phyloP scores from a whole-genome alignment of 2,113 vertebrate species.

The Leptobrachium ailaonicum region DNA sequence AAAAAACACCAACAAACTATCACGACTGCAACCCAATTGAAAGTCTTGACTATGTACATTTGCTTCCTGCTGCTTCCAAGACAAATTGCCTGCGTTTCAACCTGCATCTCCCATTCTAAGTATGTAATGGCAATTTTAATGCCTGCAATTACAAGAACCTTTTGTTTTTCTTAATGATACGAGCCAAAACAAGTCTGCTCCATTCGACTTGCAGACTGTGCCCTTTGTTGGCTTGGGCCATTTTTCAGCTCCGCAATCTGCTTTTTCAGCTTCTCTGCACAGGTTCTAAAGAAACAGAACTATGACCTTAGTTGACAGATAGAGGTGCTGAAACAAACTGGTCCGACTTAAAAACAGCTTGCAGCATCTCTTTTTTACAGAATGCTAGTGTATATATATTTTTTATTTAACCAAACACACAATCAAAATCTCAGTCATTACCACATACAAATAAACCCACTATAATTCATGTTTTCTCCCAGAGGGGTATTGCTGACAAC shows the following conservation, averaged over 20 bases:
- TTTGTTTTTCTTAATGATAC: slow-evolving; percentile 69
- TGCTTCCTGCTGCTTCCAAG: slow-evolving; percentile 67
- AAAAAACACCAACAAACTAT: slow-evolving; percentile 45
- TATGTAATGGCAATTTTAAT: slow-evolving; percentile 75
- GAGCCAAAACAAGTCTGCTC: slow-evolving; percentile 57
- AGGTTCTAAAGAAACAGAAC: slow-evolving; percentile 67
- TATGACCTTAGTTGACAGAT: slow-evolving; percentile 71
- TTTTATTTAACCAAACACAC: slow-evolving; percentile 51
- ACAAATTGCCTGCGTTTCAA: slow-evolving; percentile 66
- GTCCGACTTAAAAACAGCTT: slow-evolving; percentile 80
- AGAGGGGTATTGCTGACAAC: slow-evolving; percentile 53
- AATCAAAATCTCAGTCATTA: slow-evolving; percentile 75
- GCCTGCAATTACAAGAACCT: slow-evolving; percentile 71
- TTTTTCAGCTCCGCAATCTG: slow-evolving; percentile 82
- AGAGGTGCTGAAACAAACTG: slow-evolving; percentile 67
- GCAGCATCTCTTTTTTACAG: slow-evolving; percentile 69
- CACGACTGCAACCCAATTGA: slow-evolving; percentile 20
- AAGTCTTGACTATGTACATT: slow-evolving; percentile 55
- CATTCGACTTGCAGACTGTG: slow-evolving; percentile 67
- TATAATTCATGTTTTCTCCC: slow-evolving; percentile 71
- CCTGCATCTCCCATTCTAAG: slow-evolving; percentile 65
- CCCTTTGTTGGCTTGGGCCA: slow-evolving; percentile 66
- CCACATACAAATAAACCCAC: slow-evolving; percentile 67
- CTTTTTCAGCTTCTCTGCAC: slow-evolving; percentile 83
- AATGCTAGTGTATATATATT: slow-evolving; percentile 74